phyloP scores from a whole-genome alignment of 2,113 vertebrate species.

The Pavo muticus region DNA sequence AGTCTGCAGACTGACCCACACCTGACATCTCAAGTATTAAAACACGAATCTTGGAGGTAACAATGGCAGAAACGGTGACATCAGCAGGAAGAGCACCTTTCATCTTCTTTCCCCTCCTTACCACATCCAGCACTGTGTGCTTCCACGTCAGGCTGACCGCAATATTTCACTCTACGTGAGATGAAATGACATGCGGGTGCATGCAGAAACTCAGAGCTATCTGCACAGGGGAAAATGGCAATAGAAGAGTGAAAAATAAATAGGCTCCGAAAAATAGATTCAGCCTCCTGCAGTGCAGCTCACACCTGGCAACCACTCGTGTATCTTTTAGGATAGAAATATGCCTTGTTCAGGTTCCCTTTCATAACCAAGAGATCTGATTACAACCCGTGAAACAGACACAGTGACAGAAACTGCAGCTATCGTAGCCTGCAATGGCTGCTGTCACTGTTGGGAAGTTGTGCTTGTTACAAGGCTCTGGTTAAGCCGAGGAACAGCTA shows the following conservation, averaged over 20 bases:
- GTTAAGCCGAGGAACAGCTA: background rate
- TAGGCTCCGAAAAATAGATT: background rate
- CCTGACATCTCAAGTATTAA: conserved; percentile 6
- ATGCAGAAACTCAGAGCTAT: accelerated
- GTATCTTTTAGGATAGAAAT: accelerated
- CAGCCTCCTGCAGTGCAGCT: background rate
- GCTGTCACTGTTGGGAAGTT: background rate
- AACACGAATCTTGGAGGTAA: background rate
- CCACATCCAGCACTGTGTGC: accelerated
- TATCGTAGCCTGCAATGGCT: accelerated
- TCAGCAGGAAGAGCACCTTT: conserved; percentile 22
- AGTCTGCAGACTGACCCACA: background rate
- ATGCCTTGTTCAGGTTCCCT: background rate
- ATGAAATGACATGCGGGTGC: background rate
- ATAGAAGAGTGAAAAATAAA: background rate
- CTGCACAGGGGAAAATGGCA: background rate
- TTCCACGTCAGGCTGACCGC: background rate
- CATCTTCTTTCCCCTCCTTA: background rate
- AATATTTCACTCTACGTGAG: background rate
- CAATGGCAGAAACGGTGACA: background rate
- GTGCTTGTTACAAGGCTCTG: background rate
- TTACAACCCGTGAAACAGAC: background rate
- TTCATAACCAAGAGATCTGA: background rate
- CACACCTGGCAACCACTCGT: background rate
- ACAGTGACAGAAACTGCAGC: background rate